Percentiles rank a stretch among this genome's conserved stretches.
These are phyloP conservation scores for Ataeniobius toweri DNA, from an alignment of 2,797 vertebrate species.

Conservation along the genomic window DNA sequence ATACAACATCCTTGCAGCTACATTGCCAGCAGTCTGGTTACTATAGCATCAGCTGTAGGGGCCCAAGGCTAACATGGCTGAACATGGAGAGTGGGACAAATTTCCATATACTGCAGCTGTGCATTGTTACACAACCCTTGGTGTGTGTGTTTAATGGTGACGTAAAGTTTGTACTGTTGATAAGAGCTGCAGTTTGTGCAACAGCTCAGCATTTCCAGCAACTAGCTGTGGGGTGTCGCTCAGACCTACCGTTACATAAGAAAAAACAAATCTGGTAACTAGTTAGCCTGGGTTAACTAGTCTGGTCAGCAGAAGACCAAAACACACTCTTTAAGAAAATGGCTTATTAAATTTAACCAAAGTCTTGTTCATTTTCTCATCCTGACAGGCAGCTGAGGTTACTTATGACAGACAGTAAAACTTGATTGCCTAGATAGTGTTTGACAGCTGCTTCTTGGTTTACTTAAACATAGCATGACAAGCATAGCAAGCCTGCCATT, in stretches of 20 bases:
- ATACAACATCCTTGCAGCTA: conserved; percentile 5
- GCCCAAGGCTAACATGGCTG: conserved; percentile 49
- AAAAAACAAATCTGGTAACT: conserved; percentile 19
- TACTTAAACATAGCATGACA: not conserved
- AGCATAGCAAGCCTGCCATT: not conserved
- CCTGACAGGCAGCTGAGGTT: not conserved
- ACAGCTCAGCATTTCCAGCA: conserved; percentile 47
- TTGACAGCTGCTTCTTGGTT: conserved; percentile 1
- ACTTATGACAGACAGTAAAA: not conserved
- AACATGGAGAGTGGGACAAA: conserved; percentile 43
- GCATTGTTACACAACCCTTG: conserved; percentile 46
- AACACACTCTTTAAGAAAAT: not conserved
- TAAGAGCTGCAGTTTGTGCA: conserved; percentile 65
- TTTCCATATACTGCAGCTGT: conserved; percentile 36
- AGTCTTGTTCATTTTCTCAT: not conserved
- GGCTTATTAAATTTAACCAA: not conserved
- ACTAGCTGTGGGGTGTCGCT: conserved; percentile 32
- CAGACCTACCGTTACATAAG: conserved; percentile 21
- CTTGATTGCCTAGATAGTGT: not conserved
- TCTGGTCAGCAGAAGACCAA: conserved; percentile 29
- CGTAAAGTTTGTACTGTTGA: conserved; percentile 69
- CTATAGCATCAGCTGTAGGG: conserved; percentile 21
- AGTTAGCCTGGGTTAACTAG: conserved; percentile 20
- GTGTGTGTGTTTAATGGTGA: conserved; percentile 32
- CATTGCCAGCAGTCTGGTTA: conserved; percentile 25